phyloP scores from a whole-genome alignment of 2,888 invertebrate genomes.

The Cyclophora punctaria region DNA sequence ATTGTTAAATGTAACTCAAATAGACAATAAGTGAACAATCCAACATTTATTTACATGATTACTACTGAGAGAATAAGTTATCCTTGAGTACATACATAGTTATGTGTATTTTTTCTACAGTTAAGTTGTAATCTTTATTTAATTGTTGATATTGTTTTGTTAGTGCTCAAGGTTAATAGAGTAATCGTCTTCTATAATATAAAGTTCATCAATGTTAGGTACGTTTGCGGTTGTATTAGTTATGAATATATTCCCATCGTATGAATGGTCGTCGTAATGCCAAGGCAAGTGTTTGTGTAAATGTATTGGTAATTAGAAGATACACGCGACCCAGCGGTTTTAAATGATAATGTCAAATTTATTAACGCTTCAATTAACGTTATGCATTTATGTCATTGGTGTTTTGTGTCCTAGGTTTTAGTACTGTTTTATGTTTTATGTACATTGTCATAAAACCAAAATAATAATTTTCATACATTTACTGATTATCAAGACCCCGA shows the following conservation, averaged over 20 bases:
- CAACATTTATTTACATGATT: too few species aligned
- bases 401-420: too few species aligned
- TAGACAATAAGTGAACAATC: too few species aligned
- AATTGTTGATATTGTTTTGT: conserved; percentile 12
- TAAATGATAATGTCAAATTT: conserved; percentile 17
- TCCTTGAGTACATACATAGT: conserved; percentile 1
- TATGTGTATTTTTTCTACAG: conserved; percentile 2
- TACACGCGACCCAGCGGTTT: conserved; percentile 8
- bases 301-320: conserved; percentile 26
- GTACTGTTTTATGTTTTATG: too few species aligned
- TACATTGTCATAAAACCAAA: too few species aligned
- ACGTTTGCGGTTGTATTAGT: background rate
- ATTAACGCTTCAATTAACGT: conserved; percentile 7
- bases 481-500: too few species aligned
- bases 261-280: conserved; percentile 19
- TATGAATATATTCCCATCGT: conserved; percentile 1
- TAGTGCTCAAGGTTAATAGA: conserved; percentile 11
- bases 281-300: conserved; percentile 26
- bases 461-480: too few species aligned
- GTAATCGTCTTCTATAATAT: conserved; percentile 3
- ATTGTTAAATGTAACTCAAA: too few species aligned
- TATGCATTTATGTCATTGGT: background rate
- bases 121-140: conserved; percentile 10
- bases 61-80: too few species aligned
- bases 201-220: background rate